Percentiles rank a stretch among this genome's conserved stretches.
These are phyloP conservation scores for Thripadectes ignobilis DNA, from an alignment of 2,797 vertebrate genomes.

Conservation along the genomic window DNA sequence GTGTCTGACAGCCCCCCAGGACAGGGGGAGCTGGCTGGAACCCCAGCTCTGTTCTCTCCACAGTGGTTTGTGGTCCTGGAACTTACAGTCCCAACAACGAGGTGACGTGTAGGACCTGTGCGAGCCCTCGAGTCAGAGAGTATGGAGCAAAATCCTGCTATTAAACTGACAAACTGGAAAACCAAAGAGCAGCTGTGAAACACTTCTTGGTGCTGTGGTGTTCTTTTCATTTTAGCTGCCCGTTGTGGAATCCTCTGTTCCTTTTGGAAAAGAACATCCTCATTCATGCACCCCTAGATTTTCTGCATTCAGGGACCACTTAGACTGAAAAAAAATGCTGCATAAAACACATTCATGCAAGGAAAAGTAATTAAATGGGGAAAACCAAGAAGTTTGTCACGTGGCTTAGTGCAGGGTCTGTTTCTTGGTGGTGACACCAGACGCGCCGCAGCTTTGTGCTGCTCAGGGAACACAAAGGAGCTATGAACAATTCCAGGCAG, in stretches of 20 bases:
- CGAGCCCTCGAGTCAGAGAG: neutral
- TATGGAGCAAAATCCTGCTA: conserved; percentile 75
- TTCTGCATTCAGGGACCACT: neutral
- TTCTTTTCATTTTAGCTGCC: neutral
- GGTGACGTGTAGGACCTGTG: conserved; percentile 66
- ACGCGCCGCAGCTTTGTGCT: neutral
- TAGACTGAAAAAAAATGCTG: neutral
- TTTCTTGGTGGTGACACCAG: conserved; percentile 21
- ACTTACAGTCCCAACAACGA: conserved; percentile 72
- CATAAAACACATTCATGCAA: neutral
- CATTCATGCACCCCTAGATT: neutral
- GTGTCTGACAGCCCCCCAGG: accelerated
- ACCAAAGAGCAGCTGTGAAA: neutral
- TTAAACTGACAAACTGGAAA: neutral
- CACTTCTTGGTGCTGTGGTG: neutral
- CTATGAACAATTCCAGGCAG: neutral
- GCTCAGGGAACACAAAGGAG: neutral
- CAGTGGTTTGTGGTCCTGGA: conserved; percentile 77
- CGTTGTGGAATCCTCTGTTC: accelerated
- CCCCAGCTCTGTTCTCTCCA: neutral
- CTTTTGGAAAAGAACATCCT: neutral
- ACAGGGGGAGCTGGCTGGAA: neutral
- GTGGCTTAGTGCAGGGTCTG: neutral
- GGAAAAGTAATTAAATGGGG: neutral
- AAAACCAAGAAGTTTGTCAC: neutral